Base-by-base conservation (phyloP, 2,797 vertebrate genomes). In the Ceryle rudis region DNA sequence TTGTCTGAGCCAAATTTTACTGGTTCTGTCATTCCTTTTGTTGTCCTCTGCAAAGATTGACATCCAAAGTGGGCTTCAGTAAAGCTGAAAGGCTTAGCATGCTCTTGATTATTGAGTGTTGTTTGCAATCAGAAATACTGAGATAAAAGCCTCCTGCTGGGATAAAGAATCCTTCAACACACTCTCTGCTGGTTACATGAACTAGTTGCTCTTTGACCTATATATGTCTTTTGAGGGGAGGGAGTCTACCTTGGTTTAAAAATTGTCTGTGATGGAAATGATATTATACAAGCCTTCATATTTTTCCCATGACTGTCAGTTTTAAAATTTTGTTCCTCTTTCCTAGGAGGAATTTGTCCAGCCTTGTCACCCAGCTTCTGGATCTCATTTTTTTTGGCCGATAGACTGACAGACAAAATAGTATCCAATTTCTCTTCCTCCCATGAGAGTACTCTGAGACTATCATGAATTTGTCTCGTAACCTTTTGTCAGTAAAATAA, bases 401-500 rank as follows among this genome's bases (percentile, higher is more conserved):
- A 11, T 58, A 65, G 62, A 39, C 54, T 55, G 58, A 57, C 42
- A 65, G 54, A 65, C 51, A 25, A 51, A 49, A 42, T 28, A 75
- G 29, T 69, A 60, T 77, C 54, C 41, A 54, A 44, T 96, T 93
- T 79, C 75, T 88, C 39, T 69, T 79, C 37, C 58, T 92, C 39
- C 35, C 10, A 0, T 55, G 35, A 51, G 49, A 47, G 15, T 44
- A 23, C 20, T 93, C 83, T n/a, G 71, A 74, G 33, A 54, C 49
- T 52, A 8, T 55, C 29, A n/a, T 8, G 67, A 88, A 85, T 86
- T 95, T 78, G 47, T 35, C 58, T 88, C 33, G 29, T 81, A 95
- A 91, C 62, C 37, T 89, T 92, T 83, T 85, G 70, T 90, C 89
- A 83, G 39, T 42, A 60, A 70, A 91, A 88, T n/a, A 86, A 74